Percentiles rank a stretch among this genome's conserved stretches.
Evolutionary conservation across 2,888 invertebrate genomes (phyloP).

Genomic region (Germaria angustata): DNA sequence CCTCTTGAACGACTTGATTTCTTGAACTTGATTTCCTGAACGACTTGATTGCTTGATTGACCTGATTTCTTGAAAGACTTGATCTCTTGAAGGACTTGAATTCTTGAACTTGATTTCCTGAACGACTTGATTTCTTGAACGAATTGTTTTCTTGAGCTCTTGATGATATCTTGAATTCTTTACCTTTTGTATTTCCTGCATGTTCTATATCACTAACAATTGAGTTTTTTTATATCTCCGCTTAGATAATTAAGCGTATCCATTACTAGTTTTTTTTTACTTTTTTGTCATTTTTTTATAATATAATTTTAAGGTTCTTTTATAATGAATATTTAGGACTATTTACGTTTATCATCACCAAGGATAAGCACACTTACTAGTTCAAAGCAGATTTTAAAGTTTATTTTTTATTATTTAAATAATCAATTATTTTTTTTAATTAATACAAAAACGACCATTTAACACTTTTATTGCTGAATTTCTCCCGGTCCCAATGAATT

Average conservation of each 20-base stretch:
- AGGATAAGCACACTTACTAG: conserved; percentile 22
- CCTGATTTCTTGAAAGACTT: not conserved
- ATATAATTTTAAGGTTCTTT: not conserved
- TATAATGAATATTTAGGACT: not conserved
- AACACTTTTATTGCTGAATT: not conserved
- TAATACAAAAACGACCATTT: not conserved
- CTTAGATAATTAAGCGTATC: not conserved
- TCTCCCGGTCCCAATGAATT: conserved; percentile 58
- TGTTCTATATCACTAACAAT: not conserved
- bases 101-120: not conserved
- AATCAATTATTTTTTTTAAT: not conserved
- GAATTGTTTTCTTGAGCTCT: not conserved
- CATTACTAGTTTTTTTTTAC: not conserved
- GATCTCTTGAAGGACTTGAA: not conserved
- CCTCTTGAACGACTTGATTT: too few species aligned
- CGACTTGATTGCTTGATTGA: not conserved
- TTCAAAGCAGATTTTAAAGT: not conserved
- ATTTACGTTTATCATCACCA: conserved; percentile 17
- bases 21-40: too few species aligned
- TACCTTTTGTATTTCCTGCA: not conserved
- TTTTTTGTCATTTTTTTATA: not conserved
- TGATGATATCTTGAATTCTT: not conserved
- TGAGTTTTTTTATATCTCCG: not conserved
- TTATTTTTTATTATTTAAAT: too few species aligned
- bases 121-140: not conserved